Evolutionary conservation across 2,113 vertebrate species (phyloP), one percentile per base, ranked within the genome.

Genomic region (Ifrita kowaldi): DNA sequence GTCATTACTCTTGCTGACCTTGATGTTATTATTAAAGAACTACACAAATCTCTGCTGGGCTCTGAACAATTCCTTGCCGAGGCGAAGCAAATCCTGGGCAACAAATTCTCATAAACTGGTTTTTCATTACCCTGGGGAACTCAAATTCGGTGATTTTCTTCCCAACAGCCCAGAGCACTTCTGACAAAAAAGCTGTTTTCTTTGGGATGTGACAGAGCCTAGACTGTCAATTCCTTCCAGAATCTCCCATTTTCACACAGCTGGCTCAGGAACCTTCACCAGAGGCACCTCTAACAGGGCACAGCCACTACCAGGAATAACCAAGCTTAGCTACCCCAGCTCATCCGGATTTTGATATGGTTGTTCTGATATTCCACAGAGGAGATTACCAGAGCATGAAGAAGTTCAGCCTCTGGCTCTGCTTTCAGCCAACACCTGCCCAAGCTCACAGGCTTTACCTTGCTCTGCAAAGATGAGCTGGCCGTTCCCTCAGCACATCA

Each of bases 1-100:
- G 82, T 67, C 96, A 95, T 92, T 94, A 87, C 33, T 84, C 88
- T 87, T 47, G 75, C 93, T 91, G 90, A 68, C 73, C 84, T 94
- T 82, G 90, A 76, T 92, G 94, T 93, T 96, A 94, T 39, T 83
- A 97, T 95, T 97, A 97, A 97, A 97, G 94, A 97, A 63, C 84
- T 95, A 83, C 93, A 85, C 87, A 7, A 83, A 78, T 53, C 37
- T 28, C 47, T 22, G 9, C 1, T 24, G 79, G 74, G 59, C 71
- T 96, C 85, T 39, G 8, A 42, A 11, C 37, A 14, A 6, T 94
- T 94, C 91, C 52, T 97, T 93, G 68, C 6, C 2, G 3, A 11
- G 41, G 47, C 3, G 3, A 37, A n/a, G 44, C 3, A 37, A 73
- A 86, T 23, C 70, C 30, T 24, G 57, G n/a, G 12, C 35, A 35